phyloP scores from a whole-genome alignment of 2,113 vertebrate genomes.

The Eclectus roratus region DNA sequence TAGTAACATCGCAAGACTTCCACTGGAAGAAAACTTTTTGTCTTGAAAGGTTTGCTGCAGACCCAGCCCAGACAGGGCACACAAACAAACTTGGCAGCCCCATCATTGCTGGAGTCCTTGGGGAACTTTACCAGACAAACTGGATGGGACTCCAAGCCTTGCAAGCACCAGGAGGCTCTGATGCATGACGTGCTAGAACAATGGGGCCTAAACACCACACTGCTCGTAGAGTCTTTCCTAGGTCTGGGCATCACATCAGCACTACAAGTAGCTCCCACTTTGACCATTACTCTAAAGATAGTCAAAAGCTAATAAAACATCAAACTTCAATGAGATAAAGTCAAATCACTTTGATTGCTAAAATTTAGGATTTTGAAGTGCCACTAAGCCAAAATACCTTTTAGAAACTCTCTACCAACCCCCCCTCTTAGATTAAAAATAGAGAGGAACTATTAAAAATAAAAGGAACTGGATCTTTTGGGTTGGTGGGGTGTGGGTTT shows the following conservation, averaged over 20 bases:
- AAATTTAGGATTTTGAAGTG: not conserved
- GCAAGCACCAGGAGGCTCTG: not conserved
- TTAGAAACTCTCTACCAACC: not conserved
- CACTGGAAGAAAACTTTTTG: not conserved
- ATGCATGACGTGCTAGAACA: rapidly evolving
- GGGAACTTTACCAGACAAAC: not conserved
- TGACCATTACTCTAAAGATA: not conserved
- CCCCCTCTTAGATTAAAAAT: not conserved
- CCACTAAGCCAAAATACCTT: not conserved
- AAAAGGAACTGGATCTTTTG: not conserved
- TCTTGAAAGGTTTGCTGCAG: not conserved
- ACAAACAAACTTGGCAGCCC: not conserved
- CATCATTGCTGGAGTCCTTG: not conserved
- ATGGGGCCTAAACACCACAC: not conserved
- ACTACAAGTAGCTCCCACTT: not conserved
- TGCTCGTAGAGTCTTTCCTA: not conserved
- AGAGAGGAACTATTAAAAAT: not conserved
- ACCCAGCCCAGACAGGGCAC: not conserved
- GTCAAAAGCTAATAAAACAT: not conserved
- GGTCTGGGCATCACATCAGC: not conserved
- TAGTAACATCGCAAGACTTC: not conserved
- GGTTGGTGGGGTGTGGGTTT: not conserved
- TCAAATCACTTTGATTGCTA: not conserved
- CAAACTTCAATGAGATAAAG: not conserved
- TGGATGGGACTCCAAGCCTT: not conserved